A percentile compares a stretch with the other conserved stretches of the same genome.
Evolutionary conservation across 2,113 vertebrate genomes (phyloP).

Genomic region (Cepphus grylle): DNA sequence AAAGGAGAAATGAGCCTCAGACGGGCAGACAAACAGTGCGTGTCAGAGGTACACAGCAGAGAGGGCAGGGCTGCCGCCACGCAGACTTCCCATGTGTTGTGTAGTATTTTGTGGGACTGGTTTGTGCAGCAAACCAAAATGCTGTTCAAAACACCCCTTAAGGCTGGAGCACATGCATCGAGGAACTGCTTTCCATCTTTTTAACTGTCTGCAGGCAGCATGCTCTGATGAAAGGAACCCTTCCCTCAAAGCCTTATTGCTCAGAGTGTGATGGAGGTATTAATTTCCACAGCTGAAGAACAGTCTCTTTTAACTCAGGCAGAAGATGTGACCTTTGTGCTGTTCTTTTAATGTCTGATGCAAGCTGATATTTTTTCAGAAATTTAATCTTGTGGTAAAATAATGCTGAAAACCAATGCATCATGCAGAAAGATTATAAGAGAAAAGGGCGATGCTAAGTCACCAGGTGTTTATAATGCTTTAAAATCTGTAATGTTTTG

Average conservation of each 20-base stretch:
- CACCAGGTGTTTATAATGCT: not conserved
- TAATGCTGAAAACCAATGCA: not conserved
- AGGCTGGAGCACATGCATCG: not conserved
- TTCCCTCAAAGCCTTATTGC: not conserved
- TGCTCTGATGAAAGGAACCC: not conserved
- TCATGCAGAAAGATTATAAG: not conserved
- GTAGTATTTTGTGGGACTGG: not conserved
- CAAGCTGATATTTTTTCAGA: not conserved
- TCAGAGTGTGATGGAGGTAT: not conserved
- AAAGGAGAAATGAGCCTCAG: not conserved
- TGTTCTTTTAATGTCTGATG: not conserved
- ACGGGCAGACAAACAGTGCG: not conserved
- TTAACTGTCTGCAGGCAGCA: not conserved
- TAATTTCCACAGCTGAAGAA: not conserved
- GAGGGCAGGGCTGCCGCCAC: not conserved
- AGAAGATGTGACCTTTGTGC: not conserved
- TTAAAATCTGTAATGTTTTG: not conserved
- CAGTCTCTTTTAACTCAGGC: not conserved
- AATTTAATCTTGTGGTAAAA: not conserved
- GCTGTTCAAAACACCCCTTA: not conserved
- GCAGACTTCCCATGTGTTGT: not conserved
- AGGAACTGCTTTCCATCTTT: not conserved
- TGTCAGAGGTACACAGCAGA: not conserved
- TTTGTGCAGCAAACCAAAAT: not conserved
- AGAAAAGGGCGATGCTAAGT: not conserved